phyloP scores from a whole-genome alignment of 2,113 vertebrate genomes.

The Phoenicopterus ruber region DNA sequence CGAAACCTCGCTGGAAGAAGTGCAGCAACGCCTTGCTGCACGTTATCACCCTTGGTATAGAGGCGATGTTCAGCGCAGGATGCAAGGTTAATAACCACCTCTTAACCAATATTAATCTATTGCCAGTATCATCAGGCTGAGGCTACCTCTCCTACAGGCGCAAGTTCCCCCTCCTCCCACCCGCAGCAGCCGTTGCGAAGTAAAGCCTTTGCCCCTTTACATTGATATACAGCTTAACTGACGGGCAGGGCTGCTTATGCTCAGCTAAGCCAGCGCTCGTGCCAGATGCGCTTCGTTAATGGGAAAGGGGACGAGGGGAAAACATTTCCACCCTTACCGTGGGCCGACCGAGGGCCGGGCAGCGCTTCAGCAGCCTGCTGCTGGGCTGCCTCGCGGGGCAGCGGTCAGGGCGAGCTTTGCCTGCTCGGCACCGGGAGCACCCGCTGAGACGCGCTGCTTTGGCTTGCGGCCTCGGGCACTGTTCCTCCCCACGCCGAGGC shows the following conservation, averaged over 20 bases:
- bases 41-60: not conserved
- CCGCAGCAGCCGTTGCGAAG: not conserved
- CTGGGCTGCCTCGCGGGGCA: not conserved
- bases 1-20: not conserved
- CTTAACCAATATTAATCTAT: not conserved
- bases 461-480: not conserved
- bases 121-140: not conserved
- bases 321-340: not conserved
- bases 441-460: rapidly evolving
- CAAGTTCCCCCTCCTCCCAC: not conserved
- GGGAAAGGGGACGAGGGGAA: not conserved
- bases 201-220: not conserved
- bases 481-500: too few relatives aligned
- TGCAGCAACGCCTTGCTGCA: not conserved
- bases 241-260: not conserved
- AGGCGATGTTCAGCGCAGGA: not conserved
- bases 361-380: not conserved
- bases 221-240: not conserved
- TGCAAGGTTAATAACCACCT: not conserved
- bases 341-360: not conserved
- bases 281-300: too few relatives aligned
- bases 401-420: not conserved
- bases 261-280: not conserved
- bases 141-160: not conserved
- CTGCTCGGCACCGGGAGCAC: not conserved